phyloP scores from a whole-genome alignment of 2,113 vertebrate species.

The Otocyon megalotis region DNA sequence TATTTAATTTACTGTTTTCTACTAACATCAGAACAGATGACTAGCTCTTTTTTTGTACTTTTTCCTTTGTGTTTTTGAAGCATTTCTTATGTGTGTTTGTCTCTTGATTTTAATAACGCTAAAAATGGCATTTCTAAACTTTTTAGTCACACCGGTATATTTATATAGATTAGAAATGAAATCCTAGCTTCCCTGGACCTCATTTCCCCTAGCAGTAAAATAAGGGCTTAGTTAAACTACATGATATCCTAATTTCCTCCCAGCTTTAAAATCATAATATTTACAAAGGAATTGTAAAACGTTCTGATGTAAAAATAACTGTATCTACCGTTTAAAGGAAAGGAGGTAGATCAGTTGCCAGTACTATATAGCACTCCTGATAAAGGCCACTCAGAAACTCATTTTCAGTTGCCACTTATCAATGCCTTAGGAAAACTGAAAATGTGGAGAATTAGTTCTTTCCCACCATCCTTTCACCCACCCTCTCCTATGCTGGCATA shows the following conservation, averaged over 20 bases:
- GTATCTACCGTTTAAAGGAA: neutral
- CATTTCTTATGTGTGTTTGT: neutral
- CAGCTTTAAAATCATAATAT: conserved; percentile 36
- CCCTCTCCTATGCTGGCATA: neutral
- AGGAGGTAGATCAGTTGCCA: neutral
- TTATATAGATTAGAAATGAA: conserved; percentile 13
- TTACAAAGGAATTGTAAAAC: conserved; percentile 16
- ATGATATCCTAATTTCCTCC: conserved; percentile 23
- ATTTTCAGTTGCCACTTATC: neutral
- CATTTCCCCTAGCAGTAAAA: neutral
- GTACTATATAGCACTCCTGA: neutral
- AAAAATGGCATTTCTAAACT: neutral
- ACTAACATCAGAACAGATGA: conserved; percentile 3
- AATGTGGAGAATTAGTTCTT: neutral
- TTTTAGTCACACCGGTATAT: neutral
- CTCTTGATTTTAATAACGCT: conserved; percentile 13
- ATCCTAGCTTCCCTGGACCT: neutral
- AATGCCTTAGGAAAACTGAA: neutral
- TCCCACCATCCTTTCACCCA: neutral
- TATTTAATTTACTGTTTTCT: conserved; percentile 33
- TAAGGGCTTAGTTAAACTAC: neutral
- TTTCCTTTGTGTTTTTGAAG: conserved; percentile 27
- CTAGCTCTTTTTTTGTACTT: neutral
- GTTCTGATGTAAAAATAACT: neutral
- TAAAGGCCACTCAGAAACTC: neutral